These are phyloP conservation scores for Muschampia plurimacula DNA, from an alignment of 2,888 invertebrate species.

Conservation along the genomic window DNA sequence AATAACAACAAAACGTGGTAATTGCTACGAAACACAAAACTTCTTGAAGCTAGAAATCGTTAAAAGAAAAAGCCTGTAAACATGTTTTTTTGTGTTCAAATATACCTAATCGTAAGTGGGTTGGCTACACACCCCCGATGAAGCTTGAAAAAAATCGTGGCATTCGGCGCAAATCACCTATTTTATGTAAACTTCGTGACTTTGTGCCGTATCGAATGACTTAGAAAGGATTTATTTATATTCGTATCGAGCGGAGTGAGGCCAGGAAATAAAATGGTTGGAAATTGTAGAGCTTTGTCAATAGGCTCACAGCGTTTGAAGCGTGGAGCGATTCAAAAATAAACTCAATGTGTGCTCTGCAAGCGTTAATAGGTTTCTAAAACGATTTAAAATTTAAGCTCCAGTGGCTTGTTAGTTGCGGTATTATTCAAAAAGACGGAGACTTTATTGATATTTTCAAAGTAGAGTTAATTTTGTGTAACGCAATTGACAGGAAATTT, in stretches of 20 bases:
- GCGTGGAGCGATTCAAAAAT: constrained; percentile 62
- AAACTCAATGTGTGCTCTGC: constrained; percentile 56
- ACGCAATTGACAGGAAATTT: no score
- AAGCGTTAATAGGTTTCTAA: constrained; percentile 52
- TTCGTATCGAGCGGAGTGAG: constrained; percentile 56
- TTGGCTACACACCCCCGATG: constrained; percentile 62
- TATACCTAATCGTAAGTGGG: constrained; percentile 56
- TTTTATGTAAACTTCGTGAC: constrained; percentile 86
- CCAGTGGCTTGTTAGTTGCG: constrained; percentile 61
- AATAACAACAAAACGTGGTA: constrained; percentile 57
- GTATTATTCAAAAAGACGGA: constrained; percentile 7
- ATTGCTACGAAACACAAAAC: constrained; percentile 70
- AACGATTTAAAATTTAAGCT: constrained; percentile 58
- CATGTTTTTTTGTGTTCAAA: constrained; percentile 72
- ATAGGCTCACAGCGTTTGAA: constrained; percentile 66
- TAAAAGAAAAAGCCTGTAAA: constrained; percentile 74
- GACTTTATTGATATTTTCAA: background rate
- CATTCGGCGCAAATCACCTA: constrained; percentile 77
- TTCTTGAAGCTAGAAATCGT: constrained; percentile 54
- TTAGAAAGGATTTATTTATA: constrained; percentile 83
- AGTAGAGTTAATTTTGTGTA: background rate
- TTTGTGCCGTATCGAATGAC: constrained; percentile 82
- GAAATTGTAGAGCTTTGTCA: constrained; percentile 60
- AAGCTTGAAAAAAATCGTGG: constrained; percentile 70
- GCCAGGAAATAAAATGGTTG: constrained; percentile 54